A percentile compares a stretch with the other conserved stretches of the same genome.
phyloP scores from a whole-genome alignment of 2,113 vertebrate genomes.

The Embiotoca jacksoni region DNA sequence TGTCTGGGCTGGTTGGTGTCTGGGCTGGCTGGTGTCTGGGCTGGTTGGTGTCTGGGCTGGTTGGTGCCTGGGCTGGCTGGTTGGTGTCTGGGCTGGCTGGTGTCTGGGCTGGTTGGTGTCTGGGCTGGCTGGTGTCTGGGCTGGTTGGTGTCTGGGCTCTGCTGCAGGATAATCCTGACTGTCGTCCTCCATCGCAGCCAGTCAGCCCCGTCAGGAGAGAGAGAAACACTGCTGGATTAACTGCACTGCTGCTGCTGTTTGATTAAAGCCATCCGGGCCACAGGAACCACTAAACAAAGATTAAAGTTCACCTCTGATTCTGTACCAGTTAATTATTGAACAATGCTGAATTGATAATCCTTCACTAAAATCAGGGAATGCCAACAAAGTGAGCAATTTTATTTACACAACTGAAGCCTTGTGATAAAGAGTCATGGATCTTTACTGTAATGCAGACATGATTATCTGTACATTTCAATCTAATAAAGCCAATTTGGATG shows the following conservation, averaged over 20 bases:
- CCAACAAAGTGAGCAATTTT: no score
- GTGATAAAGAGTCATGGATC: slow-evolving; percentile 20
- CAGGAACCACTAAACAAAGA: not conserved
- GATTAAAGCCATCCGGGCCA: not conserved
- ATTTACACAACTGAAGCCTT: slow-evolving; percentile 9
- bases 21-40: no score
- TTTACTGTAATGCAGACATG: not conserved
- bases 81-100: not conserved
- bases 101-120: not conserved
- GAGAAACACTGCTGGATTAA: slow-evolving; percentile 57
- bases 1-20: no score
- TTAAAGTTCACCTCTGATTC: slow-evolving; percentile 42
- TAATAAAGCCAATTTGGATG: slow-evolving; percentile 2
- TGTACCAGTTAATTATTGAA: slow-evolving; percentile 26
- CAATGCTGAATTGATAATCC: not conserved
- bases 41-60: no score
- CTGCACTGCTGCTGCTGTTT: slow-evolving; percentile 46
- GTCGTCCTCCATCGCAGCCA: not conserved
- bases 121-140: not conserved
- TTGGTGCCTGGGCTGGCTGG: no score
- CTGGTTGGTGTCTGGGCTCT: not conserved
- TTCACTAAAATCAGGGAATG: not conserved
- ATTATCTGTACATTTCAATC: not conserved
- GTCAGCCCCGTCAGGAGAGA: slow-evolving; percentile 21
- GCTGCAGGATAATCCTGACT: slow-evolving; percentile 49